These are phyloP conservation scores for Lycocerus yunnanus DNA, from an alignment of 2,888 invertebrate species.

Conservation along the genomic window DNA sequence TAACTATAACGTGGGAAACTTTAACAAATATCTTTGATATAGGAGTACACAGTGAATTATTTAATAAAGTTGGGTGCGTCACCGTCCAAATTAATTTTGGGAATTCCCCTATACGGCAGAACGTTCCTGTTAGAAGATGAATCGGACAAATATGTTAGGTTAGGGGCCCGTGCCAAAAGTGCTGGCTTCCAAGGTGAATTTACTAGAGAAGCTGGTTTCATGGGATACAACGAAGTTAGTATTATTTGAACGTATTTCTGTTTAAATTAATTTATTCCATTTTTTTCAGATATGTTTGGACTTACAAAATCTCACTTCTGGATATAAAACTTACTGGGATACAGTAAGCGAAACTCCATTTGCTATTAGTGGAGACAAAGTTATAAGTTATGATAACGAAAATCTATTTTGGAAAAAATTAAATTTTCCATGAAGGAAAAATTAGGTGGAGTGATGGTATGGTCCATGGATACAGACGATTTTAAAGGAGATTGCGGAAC, in stretches of 20 bases:
- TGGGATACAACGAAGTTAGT: conserved; percentile 85
- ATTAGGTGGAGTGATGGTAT: conserved; percentile 83
- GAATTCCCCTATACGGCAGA: conserved; percentile 83
- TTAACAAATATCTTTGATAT: conserved; percentile 25
- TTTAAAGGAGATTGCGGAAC: conserved; percentile 71
- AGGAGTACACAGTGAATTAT: conserved; percentile 79
- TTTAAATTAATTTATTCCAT: conserved; percentile 13
- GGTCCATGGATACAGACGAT: conserved; percentile 90
- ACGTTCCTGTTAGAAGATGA: conserved; percentile 66
- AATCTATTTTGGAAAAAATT: conserved; percentile 77
- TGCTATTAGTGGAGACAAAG: conserved; percentile 64
- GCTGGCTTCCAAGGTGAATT: conserved; percentile 77
- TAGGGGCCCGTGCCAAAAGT: conserved; percentile 62
- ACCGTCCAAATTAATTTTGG: conserved; percentile 77
- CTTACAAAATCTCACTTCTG: conserved; percentile 62
- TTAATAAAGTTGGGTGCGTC: conserved; percentile 75
- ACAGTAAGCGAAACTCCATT: conserved; percentile 66
- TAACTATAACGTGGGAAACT: neutral
- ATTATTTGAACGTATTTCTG: too few species aligned
- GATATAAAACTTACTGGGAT: conserved; percentile 76
- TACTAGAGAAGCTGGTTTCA: conserved; percentile 79
- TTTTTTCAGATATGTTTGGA: conserved; percentile 67
- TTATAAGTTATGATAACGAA: conserved; percentile 79
- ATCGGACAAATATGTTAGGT: conserved; percentile 48
- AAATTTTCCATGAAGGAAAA: conserved; percentile 65